Conservation (phyloP, 2,888 invertebrate species). For the Girardia tigrina region DNA sequence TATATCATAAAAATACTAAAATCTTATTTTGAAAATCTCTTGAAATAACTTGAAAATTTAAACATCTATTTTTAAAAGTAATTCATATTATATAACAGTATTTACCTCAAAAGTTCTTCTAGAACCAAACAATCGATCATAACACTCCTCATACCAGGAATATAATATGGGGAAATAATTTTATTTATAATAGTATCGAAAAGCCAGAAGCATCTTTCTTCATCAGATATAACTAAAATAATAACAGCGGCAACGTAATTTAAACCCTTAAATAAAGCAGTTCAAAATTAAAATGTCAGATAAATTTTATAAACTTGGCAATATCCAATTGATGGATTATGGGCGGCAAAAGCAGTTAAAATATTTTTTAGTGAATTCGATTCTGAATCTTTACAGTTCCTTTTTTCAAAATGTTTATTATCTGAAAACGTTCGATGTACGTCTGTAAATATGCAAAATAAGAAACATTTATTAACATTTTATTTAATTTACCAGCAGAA, state of each 20-base stretch:
- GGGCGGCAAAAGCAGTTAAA: background rate
- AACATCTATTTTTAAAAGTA: too few species aligned
- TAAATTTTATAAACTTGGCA: background rate
- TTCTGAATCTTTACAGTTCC: background rate
- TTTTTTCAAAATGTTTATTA: background rate
- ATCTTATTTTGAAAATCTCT: too few species aligned
- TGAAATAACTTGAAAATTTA: too few species aligned
- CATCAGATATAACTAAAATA: background rate
- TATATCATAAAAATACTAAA: too few species aligned
- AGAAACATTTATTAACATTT: too few species aligned
- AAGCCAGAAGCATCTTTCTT: background rate
- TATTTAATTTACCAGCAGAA: too few species aligned
- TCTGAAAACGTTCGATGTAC: background rate
- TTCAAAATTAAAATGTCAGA: background rate
- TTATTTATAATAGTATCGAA: background rate
- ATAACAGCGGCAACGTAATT: background rate
- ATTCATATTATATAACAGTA: background rate
- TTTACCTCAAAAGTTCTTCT: background rate
- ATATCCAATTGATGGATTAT: background rate
- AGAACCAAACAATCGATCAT: constrained; percentile 23
- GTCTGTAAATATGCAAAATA: too few species aligned
- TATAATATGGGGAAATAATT: background rate
- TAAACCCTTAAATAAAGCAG: background rate
- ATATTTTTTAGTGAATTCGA: background rate
- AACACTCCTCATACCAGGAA: background rate